phyloP scores from a whole-genome alignment of 2,888 invertebrate genomes.

The Polydrusus pterygomalis region DNA sequence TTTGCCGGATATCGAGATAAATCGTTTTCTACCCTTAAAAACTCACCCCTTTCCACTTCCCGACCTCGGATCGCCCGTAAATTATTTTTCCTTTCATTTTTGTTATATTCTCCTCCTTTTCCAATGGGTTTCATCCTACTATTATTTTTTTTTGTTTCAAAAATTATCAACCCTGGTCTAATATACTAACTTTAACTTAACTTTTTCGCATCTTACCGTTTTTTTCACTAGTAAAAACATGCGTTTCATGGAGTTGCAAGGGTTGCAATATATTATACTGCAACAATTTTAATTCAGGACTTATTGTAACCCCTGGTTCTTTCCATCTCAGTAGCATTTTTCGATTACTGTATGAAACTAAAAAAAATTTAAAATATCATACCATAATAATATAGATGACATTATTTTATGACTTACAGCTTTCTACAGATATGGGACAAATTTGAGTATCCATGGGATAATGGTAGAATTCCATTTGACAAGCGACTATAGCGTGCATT shows the following conservation, averaged over 20 bases:
- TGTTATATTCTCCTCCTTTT: too few relatives aligned
- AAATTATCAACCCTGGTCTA: too few relatives aligned
- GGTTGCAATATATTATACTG: conserved; percentile 85
- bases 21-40: too few relatives aligned
- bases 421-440: conserved; percentile 88
- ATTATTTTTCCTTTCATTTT: too few relatives aligned
- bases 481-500: conserved; percentile 90
- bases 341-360: conserved; percentile 87
- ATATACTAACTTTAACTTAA: too few relatives aligned
- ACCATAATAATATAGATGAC: too few relatives aligned
- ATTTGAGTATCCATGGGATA: conserved; percentile 92
- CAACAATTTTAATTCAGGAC: conserved; percentile 85
- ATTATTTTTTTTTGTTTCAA: too few relatives aligned
- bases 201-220: conserved; percentile 76
- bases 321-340: conserved; percentile 86
- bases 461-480: conserved; percentile 90
- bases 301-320: conserved; percentile 83
- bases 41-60: too few relatives aligned
- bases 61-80: too few relatives aligned
- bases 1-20: too few relatives aligned
- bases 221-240: conserved; percentile 85
- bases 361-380: conserved; percentile 61
- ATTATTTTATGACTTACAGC: conserved; percentile 78
- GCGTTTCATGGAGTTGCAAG: conserved; percentile 81
- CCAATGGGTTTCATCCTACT: too few relatives aligned